Conservation (phyloP, 2,888 invertebrate genomes). For the Hymenopus coronatus region DNA sequence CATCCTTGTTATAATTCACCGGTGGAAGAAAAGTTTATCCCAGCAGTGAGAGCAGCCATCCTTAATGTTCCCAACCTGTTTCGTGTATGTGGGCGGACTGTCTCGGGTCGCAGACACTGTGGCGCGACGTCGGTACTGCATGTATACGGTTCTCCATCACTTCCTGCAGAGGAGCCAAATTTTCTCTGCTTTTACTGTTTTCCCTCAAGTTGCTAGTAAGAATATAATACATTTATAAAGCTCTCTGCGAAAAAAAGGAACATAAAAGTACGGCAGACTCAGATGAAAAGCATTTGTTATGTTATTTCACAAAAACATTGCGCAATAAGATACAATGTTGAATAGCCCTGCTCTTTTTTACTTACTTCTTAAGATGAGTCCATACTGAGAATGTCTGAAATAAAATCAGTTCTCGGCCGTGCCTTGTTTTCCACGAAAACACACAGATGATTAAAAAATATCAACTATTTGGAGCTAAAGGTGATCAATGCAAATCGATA, state of each 20-base stretch:
- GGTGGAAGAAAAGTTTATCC: background rate
- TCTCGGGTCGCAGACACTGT: background rate
- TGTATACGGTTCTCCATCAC: background rate
- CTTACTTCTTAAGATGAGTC: too few relatives aligned
- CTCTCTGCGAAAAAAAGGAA: background rate
- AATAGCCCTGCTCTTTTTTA: too few relatives aligned
- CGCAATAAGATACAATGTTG: too few relatives aligned
- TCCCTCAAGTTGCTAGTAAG: background rate
- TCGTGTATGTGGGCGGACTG: background rate
- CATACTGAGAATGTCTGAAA: too few relatives aligned
- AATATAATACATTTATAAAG: background rate
- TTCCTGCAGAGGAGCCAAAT: background rate
- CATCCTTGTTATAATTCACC: background rate
- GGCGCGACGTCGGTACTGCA: background rate
- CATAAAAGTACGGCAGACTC: too few relatives aligned
- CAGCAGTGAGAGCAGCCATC: background rate
- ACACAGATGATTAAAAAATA: too few relatives aligned
- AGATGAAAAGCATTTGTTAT: too few relatives aligned
- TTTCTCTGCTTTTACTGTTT: background rate
- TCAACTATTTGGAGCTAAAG: too few relatives aligned
- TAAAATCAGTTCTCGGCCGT: too few relatives aligned
- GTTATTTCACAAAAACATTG: too few relatives aligned
- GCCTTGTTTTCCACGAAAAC: too few relatives aligned
- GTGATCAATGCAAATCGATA: too few relatives aligned
- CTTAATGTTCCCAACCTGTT: background rate